Percentiles rank a stretch among this genome's conserved stretches.
These are phyloP conservation scores for Saturnia pavonia DNA, from an alignment of 2,888 invertebrate genomes.

Conservation along the genomic window DNA sequence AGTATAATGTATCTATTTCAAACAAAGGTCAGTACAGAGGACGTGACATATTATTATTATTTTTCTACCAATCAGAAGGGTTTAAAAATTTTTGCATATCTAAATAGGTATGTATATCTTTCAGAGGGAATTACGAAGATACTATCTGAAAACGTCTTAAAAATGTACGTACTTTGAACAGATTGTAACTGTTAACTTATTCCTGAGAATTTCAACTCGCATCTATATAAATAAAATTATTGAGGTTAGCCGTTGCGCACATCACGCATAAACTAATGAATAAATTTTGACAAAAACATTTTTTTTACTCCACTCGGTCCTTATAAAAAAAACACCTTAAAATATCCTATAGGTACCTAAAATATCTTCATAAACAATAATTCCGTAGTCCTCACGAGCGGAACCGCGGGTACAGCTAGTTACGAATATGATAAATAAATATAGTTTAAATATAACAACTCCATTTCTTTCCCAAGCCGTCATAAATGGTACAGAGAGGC, in stretches of 20 bases:
- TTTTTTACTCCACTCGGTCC: too few species aligned
- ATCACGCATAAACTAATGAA: too few species aligned
- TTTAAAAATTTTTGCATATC: too few species aligned
- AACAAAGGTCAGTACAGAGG: not conserved
- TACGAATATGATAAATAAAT: not conserved
- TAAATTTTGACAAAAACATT: too few species aligned
- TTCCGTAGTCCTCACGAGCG: too few species aligned
- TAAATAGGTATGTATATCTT: not conserved
- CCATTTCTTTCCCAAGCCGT: not conserved
- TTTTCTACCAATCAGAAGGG: not conserved
- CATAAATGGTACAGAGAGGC: not conserved
- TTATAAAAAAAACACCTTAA: too few species aligned
- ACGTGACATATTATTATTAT: not conserved
- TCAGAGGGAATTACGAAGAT: not conserved
- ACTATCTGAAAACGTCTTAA: not conserved
- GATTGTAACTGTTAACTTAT: not conserved
- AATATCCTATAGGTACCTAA: too few species aligned
- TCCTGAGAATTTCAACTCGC: not conserved
- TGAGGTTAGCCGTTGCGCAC: too few species aligned
- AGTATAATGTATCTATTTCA: not conserved
- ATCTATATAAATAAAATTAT: too few species aligned
- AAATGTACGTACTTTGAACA: too few species aligned
- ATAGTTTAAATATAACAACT: conserved; percentile 1
- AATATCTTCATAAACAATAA: too few species aligned
- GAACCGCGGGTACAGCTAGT: too few species aligned